Evolutionary conservation across 2,113 vertebrate genomes (phyloP).

Genomic region (Malurus alboscapulatus): DNA sequence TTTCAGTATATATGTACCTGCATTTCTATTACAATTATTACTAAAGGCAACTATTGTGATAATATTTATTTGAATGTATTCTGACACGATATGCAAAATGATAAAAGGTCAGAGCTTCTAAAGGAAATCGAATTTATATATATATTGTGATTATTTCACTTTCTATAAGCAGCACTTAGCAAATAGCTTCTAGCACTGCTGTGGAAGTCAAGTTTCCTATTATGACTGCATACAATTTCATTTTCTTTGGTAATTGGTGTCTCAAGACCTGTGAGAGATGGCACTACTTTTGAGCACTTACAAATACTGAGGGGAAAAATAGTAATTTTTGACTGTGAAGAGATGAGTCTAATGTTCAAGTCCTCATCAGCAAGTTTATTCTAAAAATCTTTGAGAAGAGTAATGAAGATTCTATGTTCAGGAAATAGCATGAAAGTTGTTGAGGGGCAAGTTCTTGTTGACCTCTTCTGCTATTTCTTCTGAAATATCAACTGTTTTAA

Average conservation of each 20-base stretch:
- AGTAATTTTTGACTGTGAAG: not conserved
- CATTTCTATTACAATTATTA: not conserved
- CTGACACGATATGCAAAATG: not conserved
- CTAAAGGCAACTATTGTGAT: not conserved
- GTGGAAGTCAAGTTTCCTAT: not conserved
- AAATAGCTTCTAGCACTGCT: not conserved
- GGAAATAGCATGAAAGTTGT: not conserved
- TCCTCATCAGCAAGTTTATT: not conserved
- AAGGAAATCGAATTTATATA: not conserved
- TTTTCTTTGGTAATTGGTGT: not conserved
- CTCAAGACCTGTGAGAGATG: not conserved
- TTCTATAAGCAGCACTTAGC: not conserved
- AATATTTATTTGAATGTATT: not conserved
- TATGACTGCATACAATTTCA: not conserved
- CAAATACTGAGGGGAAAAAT: not conserved
- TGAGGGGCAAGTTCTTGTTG: not conserved
- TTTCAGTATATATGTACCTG: not conserved
- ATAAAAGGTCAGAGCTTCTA: not conserved
- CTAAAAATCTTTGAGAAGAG: not conserved
- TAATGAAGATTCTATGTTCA: fast-evolving
- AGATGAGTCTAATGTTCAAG: not conserved
- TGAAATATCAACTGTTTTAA: not conserved
- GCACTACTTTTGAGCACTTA: not conserved
- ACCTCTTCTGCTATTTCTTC: not conserved
- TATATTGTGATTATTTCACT: not conserved